Base-by-base conservation (phyloP, 2,113 vertebrate species). In the Paradoxurus hermaphroditus region DNA sequence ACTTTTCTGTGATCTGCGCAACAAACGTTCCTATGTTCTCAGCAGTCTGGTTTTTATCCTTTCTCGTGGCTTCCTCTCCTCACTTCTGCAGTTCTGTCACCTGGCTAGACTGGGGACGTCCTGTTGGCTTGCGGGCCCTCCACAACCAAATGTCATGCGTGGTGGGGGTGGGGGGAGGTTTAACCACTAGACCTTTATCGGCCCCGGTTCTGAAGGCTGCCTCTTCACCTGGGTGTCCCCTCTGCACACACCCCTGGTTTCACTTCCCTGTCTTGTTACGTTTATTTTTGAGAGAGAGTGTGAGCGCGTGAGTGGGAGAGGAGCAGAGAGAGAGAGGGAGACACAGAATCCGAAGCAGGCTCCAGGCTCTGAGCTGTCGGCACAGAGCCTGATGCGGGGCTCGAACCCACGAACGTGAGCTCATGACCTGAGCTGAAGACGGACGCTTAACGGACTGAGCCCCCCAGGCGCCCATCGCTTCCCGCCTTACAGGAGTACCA, bases 121-220 rank as follows among this genome's bases (percentile, higher is more conserved):
- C 3, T 14, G 0, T 3, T 12, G 10, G n/a, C 23, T 39, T 77
- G 7, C 36, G 0, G 16, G 44, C 31, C 46, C 31, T 25, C 46
- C 1, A 0, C 4, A 3, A 51, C 62, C 23, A 15, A 21, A 39
- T 36, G 1, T 11, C 70, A 13, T 46, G 9, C 18, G 1, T 12
- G 2, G 29, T 1, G 11, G 9, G 29, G 4, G 8, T 13, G 1
- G 10, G 3, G 29, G 3, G 10, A 5, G n/a, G 6, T 56, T 75
- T 5, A 21, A 12, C 8, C 25, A 21, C 5, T 68, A 14, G n/a
- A 25, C 16, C 7, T 41, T 7, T 6, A 3, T 9, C 2, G 9
- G 49, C 67, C 39, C 1, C 27, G 5, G 59, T 21, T 21, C 53
- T 44, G 19, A 62, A 36, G 90, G 44, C 13, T 34, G 29, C 77